phyloP scores from a whole-genome alignment of 2,888 invertebrate genomes.

The Chloroclystis v-ata region DNA sequence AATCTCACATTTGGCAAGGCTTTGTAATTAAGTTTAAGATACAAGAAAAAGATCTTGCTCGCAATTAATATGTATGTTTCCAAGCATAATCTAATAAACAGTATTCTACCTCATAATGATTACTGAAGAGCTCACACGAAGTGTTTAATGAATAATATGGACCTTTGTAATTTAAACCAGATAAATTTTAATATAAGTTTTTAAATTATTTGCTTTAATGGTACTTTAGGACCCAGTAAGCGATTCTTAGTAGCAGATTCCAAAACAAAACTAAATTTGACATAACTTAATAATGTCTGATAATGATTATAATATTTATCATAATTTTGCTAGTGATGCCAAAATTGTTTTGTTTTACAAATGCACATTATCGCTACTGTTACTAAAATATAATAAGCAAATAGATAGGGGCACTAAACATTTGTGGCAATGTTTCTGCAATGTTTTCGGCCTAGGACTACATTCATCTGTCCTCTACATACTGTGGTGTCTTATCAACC shows the following conservation, averaged over 20 bases:
- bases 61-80: conserved; percentile 13
- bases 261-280: not conserved
- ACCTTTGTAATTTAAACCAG: conserved; percentile 8
- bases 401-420: conserved; percentile 7
- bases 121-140: conserved; percentile 23
- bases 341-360: conserved; percentile 2
- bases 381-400: not conserved
- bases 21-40: conserved; percentile 16
- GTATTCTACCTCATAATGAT: conserved; percentile 22
- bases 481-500: too few relatives aligned
- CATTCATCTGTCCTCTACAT: too few relatives aligned
- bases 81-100: conserved; percentile 13
- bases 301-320: not conserved
- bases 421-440: not conserved
- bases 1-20: conserved; percentile 62
- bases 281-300: not conserved
- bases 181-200: not conserved
- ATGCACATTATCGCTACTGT: not conserved
- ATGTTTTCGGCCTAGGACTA: conserved; percentile 11
- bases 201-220: not conserved
- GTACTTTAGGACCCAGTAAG: conserved; percentile 1
- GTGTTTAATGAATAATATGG: conserved; percentile 12
- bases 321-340: not conserved
- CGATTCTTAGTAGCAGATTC: not conserved
- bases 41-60: conserved; percentile 9